Evolutionary conservation across 92 coral and sea anemone genomes (phyloP).

Genomic region (Paragorgia papillata): DNA sequence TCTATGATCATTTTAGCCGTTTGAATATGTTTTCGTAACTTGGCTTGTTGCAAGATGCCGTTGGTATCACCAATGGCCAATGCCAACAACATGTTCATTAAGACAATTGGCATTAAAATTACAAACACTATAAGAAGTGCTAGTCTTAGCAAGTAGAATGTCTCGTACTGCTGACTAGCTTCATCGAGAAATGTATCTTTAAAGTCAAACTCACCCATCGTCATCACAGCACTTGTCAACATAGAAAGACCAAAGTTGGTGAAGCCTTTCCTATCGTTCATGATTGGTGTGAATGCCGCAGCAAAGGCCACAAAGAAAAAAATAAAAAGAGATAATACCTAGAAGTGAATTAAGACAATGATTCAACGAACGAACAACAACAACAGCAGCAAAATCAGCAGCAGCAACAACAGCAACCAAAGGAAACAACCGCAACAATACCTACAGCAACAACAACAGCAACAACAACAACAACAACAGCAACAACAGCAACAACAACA

Average conservation of each 20-base stretch:
- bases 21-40: conserved; percentile 19
- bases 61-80: conserved; percentile 34
- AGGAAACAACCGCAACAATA: too few relatives aligned
- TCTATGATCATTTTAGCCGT: conserved; percentile 28
- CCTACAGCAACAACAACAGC: too few relatives aligned
- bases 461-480: too few relatives aligned
- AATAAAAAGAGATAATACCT: conserved; percentile 55
- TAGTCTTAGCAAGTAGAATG: conserved; percentile 18
- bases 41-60: conserved; percentile 18
- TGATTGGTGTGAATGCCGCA: conserved; percentile 64
- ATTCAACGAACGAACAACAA: too few relatives aligned
- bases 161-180: not conserved
- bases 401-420: too few relatives aligned
- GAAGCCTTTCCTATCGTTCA: conserved; percentile 84
- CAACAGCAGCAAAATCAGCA: too few relatives aligned
- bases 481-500: too few relatives aligned
- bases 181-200: conserved; percentile 36
- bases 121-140: conserved; percentile 8
- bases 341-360: too few relatives aligned
- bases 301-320: conserved; percentile 73
- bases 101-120: conserved; percentile 17
- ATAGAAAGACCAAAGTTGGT: conserved; percentile 60
- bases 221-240: conserved; percentile 74
- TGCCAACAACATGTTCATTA: conserved; percentile 35
- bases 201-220: conserved; percentile 76